A percentile compares a stretch with the other conserved stretches of the same genome.
Conservation (phyloP, 2,113 vertebrate genomes). For the Pipra filicauda region DNA sequence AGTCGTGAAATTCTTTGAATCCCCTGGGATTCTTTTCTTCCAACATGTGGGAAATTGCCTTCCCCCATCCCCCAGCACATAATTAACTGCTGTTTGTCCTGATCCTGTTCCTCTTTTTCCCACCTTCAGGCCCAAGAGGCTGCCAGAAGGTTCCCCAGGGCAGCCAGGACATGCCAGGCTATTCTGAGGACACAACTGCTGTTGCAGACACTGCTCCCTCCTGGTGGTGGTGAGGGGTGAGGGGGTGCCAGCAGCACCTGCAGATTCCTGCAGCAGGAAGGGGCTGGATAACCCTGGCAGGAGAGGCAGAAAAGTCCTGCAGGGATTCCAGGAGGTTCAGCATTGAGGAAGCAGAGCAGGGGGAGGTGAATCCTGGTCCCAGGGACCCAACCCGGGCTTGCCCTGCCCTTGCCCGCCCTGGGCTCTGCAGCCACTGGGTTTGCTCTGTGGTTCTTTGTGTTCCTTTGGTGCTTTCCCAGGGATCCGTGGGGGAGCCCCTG, state of each 20-base stretch:
- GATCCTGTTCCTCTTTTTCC: neutral
- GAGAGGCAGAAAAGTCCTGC: neutral
- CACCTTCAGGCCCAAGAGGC: neutral
- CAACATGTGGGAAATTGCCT: neutral
- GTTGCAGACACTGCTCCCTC: neutral
- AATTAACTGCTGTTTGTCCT: neutral
- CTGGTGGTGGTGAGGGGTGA: neutral
- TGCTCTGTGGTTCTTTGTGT: neutral
- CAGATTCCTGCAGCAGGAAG: neutral
- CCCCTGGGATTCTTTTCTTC: slow-evolving; percentile 33
- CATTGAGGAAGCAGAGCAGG: neutral
- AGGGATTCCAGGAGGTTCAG: neutral
- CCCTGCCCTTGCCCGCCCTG: neutral
- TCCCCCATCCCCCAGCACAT: neutral
- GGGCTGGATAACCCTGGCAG: neutral
- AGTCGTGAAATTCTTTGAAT: neutral
- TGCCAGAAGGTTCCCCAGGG: slow-evolving; percentile 9
- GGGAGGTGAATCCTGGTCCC: neutral
- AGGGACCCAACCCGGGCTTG: neutral
- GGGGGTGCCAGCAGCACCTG: neutral
- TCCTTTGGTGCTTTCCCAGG: neutral
- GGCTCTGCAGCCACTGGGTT: neutral
- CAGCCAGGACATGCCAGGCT: neutral
- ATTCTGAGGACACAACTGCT: neutral
- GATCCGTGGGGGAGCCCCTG: neutral